Conservation (phyloP, 2,113 vertebrate genomes). For the Podiceps cristatus region DNA sequence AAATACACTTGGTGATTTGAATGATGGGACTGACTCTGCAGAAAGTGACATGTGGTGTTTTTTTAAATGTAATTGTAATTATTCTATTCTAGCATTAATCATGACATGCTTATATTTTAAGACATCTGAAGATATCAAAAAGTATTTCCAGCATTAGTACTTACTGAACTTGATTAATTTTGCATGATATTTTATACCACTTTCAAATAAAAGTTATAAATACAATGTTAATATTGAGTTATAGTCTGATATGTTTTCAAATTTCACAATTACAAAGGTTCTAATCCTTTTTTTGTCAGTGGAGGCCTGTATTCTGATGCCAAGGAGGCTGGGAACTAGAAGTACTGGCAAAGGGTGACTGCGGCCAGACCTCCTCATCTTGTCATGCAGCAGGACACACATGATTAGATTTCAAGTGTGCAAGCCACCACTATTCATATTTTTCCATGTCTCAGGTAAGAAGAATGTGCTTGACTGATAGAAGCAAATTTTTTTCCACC, state of each 20-base stretch:
- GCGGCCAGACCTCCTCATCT: not conserved
- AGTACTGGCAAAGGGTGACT: not conserved
- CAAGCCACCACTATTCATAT: not conserved
- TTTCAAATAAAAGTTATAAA: not conserved
- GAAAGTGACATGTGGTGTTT: fast-evolving
- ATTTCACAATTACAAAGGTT: not conserved
- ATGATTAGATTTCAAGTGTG: not conserved
- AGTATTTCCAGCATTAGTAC: not conserved
- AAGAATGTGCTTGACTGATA: not conserved
- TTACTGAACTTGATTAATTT: not conserved
- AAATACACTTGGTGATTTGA: not conserved
- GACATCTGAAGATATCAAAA: not conserved
- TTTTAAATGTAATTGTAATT: not conserved
- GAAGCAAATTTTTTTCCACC: not conserved
- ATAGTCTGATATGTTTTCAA: not conserved
- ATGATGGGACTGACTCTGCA: not conserved
- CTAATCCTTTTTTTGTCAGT: not conserved
- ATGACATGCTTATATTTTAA: not conserved
- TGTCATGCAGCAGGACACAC: not conserved
- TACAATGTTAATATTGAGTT: not conserved
- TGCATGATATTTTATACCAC: not conserved
- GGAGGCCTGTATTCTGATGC: not conserved
- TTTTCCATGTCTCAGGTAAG: not conserved
- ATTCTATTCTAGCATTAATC: not conserved
- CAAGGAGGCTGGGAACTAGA: not conserved